Evolutionary conservation across 2,113 vertebrate species (phyloP), one percentile per base, ranked within the genome.

Genomic region (Cyprinodon tularosa): DNA sequence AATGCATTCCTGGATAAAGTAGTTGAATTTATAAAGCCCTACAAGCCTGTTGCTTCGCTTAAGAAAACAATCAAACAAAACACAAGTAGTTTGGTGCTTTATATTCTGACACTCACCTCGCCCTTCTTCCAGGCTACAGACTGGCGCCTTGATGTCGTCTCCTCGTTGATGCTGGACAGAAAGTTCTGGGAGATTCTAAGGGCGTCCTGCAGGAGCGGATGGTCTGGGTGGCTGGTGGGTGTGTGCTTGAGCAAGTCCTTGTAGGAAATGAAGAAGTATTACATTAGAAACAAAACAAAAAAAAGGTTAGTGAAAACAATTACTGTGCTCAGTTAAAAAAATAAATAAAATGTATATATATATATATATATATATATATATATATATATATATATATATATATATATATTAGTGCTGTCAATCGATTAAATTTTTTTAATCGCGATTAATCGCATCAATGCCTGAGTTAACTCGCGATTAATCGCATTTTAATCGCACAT

Each of bases 171-270:
- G 92, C 97, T 98, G 78, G 98, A 99, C 78, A 99, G 90, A 91
- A 99, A 99, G 93, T 98, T 99, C 93, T 99, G 98, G 0, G 98
- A 99, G 93, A 99, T 99, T 2, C 98, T 93, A 70, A 99, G 92
- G 3, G 98, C 98, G 0, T 99, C 98, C 92, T 98, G 97, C 62
- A 99, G 95, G 53, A 98, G 94, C 0, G 96, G 91, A 79, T 98
- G 94, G 91, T 99, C 98, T 0, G 96, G 97, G 89, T 99, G 98
- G 89, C 95, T 94, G 71, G 89, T 76, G 0, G 98, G 98, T 0
- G 98, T 99, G 93, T 99, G 98, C 79, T 99, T 99, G 65, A 99
- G 94, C 84, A 99, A 89, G 84, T 99, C 98, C 98, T 99, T 37
- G 65, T 6, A 64, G 42, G 0, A 73, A 11, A 69, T 0, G 4